Conservation (phyloP, 2,888 invertebrate species). For the Augochlorella aurata region DNA sequence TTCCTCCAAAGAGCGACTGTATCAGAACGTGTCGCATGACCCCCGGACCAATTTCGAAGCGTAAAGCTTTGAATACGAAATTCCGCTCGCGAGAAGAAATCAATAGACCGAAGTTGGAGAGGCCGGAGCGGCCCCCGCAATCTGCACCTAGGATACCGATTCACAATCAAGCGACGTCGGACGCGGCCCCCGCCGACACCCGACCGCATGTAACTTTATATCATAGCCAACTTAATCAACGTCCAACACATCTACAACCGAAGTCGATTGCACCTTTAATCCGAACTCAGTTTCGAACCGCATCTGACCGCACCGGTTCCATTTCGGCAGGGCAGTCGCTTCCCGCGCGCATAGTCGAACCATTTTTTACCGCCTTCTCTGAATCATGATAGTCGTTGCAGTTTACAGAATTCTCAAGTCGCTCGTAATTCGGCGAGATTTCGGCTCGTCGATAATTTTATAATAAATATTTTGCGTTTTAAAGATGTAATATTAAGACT, state of each 20-base stretch:
- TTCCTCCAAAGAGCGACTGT: conserved; percentile 37
- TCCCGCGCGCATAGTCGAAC: background rate
- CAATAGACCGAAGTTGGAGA: conserved; percentile 56
- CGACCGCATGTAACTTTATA: conserved; percentile 57
- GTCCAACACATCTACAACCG: conserved; percentile 52
- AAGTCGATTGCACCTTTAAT: conserved; percentile 47
- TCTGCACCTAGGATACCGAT: conserved; percentile 56
- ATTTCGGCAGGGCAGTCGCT: conserved; percentile 35
- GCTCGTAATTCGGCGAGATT: no score
- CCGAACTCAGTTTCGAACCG: conserved; percentile 38
- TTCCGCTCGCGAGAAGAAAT: conserved; percentile 44
- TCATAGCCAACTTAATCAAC: conserved; percentile 60
- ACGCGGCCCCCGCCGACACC: conserved; percentile 17
- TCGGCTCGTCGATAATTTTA: no score
- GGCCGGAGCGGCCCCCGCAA: conserved; percentile 39
- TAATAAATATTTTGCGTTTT: no score
- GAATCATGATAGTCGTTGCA: background rate
- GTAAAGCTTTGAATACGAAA: conserved; percentile 45
- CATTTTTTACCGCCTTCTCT: background rate
- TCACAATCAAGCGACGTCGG: conserved; percentile 47
- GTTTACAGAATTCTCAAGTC: no score
- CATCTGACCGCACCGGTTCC: conserved; percentile 41
- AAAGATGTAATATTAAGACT: no score
- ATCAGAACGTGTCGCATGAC: conserved; percentile 36
- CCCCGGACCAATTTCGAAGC: conserved; percentile 47